phyloP scores from a whole-genome alignment of 2,888 invertebrate genomes.

The Drosophila pullipes region DNA sequence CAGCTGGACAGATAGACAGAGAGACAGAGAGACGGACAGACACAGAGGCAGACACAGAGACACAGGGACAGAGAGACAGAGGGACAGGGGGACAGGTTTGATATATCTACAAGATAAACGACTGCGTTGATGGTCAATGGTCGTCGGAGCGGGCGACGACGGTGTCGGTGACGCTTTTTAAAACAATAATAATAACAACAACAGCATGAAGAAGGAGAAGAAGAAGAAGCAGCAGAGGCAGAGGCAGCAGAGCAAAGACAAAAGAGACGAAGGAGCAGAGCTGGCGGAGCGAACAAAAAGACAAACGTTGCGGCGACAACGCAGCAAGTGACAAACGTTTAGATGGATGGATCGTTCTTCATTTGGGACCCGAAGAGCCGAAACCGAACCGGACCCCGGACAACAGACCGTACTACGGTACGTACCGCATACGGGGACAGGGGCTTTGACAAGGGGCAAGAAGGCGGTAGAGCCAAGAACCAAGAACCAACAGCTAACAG shows the following conservation, averaged over 20 bases:
- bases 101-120: conserved; percentile 69
- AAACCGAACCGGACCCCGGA: conserved; percentile 21
- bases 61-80: conserved; percentile 9
- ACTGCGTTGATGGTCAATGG: conserved; percentile 59
- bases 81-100: conserved; percentile 32
- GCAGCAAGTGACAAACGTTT: conserved; percentile 79
- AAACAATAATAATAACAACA: conserved; percentile 29
- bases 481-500: neutral
- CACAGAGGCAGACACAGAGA: neutral
- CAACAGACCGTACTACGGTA: neutral
- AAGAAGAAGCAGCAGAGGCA: neutral
- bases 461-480: conserved; percentile 5
- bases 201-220: conserved; percentile 4
- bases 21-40: neutral
- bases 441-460: conserved; percentile 7
- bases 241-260: conserved; percentile 34
- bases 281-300: conserved; percentile 67
- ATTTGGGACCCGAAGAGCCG: conserved; percentile 45
- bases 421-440: conserved; percentile 5
- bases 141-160: conserved; percentile 34
- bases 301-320: conserved; percentile 77
- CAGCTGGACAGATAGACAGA: conserved; percentile 45
- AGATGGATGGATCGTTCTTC: conserved; percentile 78
- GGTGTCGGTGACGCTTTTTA: conserved; percentile 43
- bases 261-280: conserved; percentile 72